Evolutionary conservation across 2,113 vertebrate species (phyloP).

Genomic region (Mormoops blainvillei): DNA sequence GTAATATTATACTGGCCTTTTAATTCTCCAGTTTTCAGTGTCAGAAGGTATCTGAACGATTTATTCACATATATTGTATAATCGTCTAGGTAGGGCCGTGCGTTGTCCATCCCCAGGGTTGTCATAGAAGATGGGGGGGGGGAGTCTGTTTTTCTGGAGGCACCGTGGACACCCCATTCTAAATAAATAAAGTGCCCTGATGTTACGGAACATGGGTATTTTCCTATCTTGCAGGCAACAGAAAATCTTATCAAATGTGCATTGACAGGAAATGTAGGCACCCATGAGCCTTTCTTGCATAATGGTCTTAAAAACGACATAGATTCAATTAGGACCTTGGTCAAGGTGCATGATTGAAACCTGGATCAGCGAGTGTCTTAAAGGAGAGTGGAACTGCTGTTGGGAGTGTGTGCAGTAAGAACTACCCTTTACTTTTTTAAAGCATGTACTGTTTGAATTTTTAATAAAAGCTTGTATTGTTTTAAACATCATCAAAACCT

Average conservation of each 20-base stretch:
- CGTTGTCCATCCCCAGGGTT: background rate
- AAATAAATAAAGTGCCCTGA: rapidly evolving
- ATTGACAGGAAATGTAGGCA: background rate
- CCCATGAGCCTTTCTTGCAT: background rate
- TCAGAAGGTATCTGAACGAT: background rate
- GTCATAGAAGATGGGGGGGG: background rate
- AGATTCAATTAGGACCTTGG: background rate
- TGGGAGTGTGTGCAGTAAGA: background rate
- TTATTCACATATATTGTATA: background rate
- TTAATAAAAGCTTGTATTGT: background rate
- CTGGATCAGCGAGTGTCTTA: background rate
- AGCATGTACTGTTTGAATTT: background rate
- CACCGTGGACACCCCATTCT: rapidly evolving
- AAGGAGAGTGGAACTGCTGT: background rate
- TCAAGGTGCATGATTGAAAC: background rate
- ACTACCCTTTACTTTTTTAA: background rate
- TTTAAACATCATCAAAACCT: background rate
- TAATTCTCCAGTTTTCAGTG: background rate
- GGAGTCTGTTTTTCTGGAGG: background rate
- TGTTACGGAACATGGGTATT: too few relatives aligned
- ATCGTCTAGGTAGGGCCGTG: background rate
- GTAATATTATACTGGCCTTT: background rate
- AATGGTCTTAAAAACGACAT: background rate
- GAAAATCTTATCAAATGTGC: background rate
- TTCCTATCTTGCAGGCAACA: background rate